Conservation (phyloP, 2,113 vertebrate genomes). For the Pelusios castaneus region DNA sequence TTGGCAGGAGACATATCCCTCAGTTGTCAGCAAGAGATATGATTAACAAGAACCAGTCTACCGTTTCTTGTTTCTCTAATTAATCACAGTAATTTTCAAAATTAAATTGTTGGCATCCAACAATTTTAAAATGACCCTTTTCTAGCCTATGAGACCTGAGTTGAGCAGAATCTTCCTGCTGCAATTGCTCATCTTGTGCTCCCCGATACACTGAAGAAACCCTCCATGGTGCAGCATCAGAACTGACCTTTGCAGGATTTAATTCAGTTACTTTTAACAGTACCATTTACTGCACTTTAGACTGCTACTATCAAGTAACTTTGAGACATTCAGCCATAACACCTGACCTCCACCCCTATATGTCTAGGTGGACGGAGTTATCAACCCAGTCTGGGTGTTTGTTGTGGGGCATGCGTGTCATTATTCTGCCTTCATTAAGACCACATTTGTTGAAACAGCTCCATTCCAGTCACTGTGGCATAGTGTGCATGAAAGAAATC, state of each 20-base stretch:
- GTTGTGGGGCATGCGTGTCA: no score
- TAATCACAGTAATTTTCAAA: background rate
- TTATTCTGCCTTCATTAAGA: no score
- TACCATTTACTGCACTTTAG: background rate
- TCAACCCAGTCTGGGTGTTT: no score
- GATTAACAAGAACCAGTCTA: background rate
- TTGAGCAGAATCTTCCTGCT: background rate
- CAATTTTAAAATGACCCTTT: no score
- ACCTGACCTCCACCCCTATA: no score
- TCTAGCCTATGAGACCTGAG: no score
- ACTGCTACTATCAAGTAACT: background rate
- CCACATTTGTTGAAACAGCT: no score
- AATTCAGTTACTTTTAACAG: background rate
- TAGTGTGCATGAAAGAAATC: no score
- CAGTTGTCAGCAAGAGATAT: background rate
- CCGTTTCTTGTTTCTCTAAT: background rate
- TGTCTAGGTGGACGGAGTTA: no score
- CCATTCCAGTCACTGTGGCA: no score
- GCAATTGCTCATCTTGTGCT: background rate
- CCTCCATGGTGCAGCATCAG: background rate
- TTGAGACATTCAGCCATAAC: background rate
- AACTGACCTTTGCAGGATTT: background rate
- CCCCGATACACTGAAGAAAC: background rate
- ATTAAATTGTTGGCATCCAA: background rate
- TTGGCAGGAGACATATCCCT: background rate